Evolutionary conservation across 2,888 invertebrate genomes (phyloP).

Genomic region (Fragum whitleyi): DNA sequence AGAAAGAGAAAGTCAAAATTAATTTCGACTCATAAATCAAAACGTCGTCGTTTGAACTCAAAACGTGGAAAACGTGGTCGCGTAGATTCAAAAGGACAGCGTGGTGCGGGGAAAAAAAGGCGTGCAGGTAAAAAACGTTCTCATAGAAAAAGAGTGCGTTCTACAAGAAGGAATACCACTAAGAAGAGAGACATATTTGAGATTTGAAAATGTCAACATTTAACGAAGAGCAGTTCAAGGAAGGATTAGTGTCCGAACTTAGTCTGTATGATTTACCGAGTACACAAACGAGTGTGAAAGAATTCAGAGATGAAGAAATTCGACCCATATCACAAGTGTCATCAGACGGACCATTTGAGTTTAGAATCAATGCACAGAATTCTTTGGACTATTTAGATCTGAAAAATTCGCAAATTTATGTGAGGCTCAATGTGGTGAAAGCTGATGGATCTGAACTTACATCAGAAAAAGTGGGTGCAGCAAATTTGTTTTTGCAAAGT

Average conservation of each 20-base stretch:
- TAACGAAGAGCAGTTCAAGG: conserved; percentile 50
- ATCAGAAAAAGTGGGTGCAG: conserved; percentile 51
- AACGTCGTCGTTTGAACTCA: conserved; percentile 6
- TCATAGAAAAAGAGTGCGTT: conserved; percentile 2
- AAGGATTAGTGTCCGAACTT: conserved; percentile 51
- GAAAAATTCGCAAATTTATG: conserved; percentile 39
- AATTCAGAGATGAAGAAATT: conserved; percentile 52
- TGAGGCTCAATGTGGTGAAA: conserved; percentile 46
- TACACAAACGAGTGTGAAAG: conserved; percentile 58
- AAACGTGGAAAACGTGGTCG: conserved; percentile 3
- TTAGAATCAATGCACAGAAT: conserved; percentile 57
- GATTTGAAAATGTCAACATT: conserved; percentile 53
- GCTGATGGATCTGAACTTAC: conserved; percentile 47
- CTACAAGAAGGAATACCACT: conserved; percentile 3
- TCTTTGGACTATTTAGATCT: conserved; percentile 57
- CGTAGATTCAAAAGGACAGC: conserved; percentile 3
- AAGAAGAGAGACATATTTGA: conserved; percentile 35
- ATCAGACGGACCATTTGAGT: conserved; percentile 54
- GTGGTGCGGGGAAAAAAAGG: neutral
- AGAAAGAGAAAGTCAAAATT: conserved; percentile 12
- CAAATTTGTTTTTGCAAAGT: conserved; percentile 58
- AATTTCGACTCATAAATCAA: conserved; percentile 4
- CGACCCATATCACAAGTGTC: conserved; percentile 48
- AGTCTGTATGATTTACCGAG: conserved; percentile 54
- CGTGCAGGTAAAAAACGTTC: neutral